Evolutionary conservation across 1,140 invertebrate species (phyloP), one percentile per base, ranked within the genome.

Genomic region (Ceratosolen fusciceps): DNA sequence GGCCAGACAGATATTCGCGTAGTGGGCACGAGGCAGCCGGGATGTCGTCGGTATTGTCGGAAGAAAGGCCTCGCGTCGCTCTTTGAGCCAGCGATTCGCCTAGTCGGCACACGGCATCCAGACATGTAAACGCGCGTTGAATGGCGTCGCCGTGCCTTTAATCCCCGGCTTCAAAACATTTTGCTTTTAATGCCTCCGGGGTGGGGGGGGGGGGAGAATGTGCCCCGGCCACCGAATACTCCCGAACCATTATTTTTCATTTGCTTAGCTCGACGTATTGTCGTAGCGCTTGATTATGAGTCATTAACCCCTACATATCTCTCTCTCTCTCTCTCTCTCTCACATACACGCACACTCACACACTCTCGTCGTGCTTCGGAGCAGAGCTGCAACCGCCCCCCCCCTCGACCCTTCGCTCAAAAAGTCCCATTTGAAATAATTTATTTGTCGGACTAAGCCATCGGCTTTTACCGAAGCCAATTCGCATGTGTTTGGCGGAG

Each of bases 61-160:
- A 49, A 70, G 67, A 49, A 49, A 70, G 67, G 39, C 0, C 39
- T 49, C 39, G 39, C 43, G n/a, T 49, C n/a, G 39, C 39, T 70
- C 39, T 71, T 73, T 14, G 26, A 34, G n/a, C 29, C 0, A 58
- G 71, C 19, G 52, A 29, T 10, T 8, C 31, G 19, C 34, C 16
- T 52, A 21, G 5, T 43, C 12, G 16, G n/a, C n/a, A n/a, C 39
- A 16, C 29, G 47, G 12, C 52, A 49, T 54, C 34, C 19, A 54
- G 24, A 31, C 47, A 54, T 72, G 70, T 26, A 72, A 54, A 54
- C 34, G 39, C 29, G 47, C n/a, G 34, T 54, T 54, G 70, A 72
- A 72, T 72, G n/a, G 70, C 70, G 70, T 54, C 49, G n/a, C 34
- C 70, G 12, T 54, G 19, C 29, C n/a, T 34, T 52, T 72, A 72